Evolutionary conservation across 2,888 invertebrate species (phyloP), one percentile per base, ranked within the genome.

Genomic region (Drosophila mayaguana): DNA sequence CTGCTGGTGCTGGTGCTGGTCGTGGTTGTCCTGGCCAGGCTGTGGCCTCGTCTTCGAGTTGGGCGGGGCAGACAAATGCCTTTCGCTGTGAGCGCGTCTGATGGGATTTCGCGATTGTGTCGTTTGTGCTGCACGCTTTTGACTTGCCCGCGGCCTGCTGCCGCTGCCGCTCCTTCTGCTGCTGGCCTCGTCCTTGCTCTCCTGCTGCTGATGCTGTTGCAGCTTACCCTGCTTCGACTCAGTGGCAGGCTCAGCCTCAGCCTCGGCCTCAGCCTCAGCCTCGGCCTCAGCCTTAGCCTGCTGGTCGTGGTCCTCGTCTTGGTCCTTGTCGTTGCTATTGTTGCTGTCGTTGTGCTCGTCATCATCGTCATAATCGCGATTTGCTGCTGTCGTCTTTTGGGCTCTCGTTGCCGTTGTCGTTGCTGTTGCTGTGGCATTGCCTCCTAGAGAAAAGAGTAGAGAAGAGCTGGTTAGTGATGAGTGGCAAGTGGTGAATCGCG

Each of bases 51-150:
- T 16, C 57, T 62, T 60, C 50, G 56, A 54, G 60, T 1, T 70
- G 63, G 85, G 72, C 60, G 71, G 63, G 55, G 70, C 68, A 80
- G 90, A 81, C 81, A 85, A 89, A 86, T 91, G 91, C 81, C 92
- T 88, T 87, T 92, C 92, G 73, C 92, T 92, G 81, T 92, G 90
- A 66, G 92, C 91, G 76, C 92, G 92, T 89, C 92, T 92, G 89
- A 92, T 91, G 91, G 92, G 91, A 88, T 92, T 91, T 83, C 92
- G 92, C 89, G 92, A 91, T 92, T 90, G 90, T 90, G 89, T 86
- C 83, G 88, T 81, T 79, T 89, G 90, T 75, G 81, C 80, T 74
- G 74, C 84, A 81, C 84, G 84, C 89, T 85, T 89, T 80, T 77
- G 78, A 86, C 71, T 88, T 75, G 89, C 87, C 76, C 78, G 90